Evolutionary conservation across 2,888 invertebrate species (phyloP), one percentile per base, ranked within the genome.

Genomic region (Synanthedon andrenaeformis): DNA sequence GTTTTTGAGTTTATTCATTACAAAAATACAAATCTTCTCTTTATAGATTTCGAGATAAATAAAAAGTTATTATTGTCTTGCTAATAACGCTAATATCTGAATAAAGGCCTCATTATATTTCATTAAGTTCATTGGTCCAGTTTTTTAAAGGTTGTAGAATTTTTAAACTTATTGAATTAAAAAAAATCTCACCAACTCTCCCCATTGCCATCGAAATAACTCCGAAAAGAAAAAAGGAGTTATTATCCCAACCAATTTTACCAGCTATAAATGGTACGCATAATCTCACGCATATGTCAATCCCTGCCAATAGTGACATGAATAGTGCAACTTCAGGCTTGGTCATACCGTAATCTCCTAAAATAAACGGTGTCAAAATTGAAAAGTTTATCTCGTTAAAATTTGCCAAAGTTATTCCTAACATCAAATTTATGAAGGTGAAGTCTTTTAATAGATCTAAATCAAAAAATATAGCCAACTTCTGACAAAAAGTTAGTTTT

Each of bases 301-400:
- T 82, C 28, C 90, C 90, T 4, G 90, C 93, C 57, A 93, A 79
- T 49, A 92, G 73, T 0, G 93, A 93, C 91, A 93, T 92, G 53
- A 91, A 91, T 12, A 90, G 75, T 0, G 93, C 93, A 0, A 91
- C 91, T 74, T 93, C 82, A 3, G 82, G 64, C 62, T 89, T 89
- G 1, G 76, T 76, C 62, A 91, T 90, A 0, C 91, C 89, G 63
- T 91, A 92, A 64, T 93, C 93, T 14, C 88, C 88, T n/a, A 93
- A 76, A 61, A 93, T 92, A 59, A 93, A 92, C 1, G 93, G 93
- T 0, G 92, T 93, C 52, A 93, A 66, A 52, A 93, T 89, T 2
- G 93, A 92, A 69, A 93, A 93, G 70, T 93, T 93, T 5, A 93
- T 64, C 72, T 93, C 93, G 4, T 90, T 91, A 63, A 93, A 93